Evolutionary conservation across 2,113 vertebrate species (phyloP).

Genomic region (Poicephalus meyeri): DNA sequence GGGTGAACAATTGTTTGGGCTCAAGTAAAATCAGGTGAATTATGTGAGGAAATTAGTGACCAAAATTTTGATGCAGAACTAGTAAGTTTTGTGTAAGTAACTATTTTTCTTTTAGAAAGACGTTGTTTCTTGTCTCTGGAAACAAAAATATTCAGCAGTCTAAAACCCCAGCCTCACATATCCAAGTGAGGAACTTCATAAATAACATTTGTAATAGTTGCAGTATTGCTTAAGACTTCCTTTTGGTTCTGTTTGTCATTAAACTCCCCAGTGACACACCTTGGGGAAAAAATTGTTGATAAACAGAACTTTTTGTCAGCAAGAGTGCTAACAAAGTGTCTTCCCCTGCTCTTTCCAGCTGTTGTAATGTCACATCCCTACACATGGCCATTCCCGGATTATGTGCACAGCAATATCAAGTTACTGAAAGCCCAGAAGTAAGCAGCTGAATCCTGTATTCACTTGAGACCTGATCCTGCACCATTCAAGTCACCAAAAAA

Average conservation of each 20-base stretch:
- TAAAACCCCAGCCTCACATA: background rate
- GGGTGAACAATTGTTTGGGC: background rate
- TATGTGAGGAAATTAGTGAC: background rate
- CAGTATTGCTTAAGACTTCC: background rate
- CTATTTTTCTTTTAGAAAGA: background rate
- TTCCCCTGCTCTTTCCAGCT: background rate
- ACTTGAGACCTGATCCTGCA: background rate
- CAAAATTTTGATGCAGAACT: background rate
- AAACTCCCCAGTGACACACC: background rate
- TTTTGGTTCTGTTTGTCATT: background rate
- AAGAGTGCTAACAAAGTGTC: background rate
- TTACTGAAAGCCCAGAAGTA: slow-evolving; percentile 15
- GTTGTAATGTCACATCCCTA: background rate
- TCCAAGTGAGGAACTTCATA: background rate
- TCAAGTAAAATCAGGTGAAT: background rate
- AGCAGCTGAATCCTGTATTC: background rate
- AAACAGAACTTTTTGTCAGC: background rate
- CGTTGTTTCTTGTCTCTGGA: background rate
- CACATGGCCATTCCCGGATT: background rate
- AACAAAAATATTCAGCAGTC: background rate
- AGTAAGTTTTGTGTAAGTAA: background rate
- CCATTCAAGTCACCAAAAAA: background rate
- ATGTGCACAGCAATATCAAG: background rate
- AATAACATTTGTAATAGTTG: background rate
- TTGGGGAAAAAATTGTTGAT: background rate